Evolutionary conservation across 2,888 invertebrate species (phyloP).

Genomic region (Oligia fasciuncula): DNA sequence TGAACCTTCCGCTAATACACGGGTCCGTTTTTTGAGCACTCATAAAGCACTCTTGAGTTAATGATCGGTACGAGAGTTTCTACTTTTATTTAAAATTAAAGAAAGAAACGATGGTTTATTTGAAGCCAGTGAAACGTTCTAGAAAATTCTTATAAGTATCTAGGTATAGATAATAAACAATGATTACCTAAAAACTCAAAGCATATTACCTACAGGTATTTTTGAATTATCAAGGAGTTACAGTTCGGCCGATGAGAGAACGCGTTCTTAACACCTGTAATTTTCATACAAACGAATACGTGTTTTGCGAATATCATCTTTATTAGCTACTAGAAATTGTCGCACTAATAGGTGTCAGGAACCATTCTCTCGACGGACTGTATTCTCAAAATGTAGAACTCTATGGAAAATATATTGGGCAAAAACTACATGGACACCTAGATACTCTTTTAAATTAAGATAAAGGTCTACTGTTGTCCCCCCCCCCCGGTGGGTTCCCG

Average conservation of each 20-base stretch:
- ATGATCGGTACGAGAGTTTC: constrained; percentile 29
- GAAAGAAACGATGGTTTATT: neutral
- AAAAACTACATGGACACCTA: neutral
- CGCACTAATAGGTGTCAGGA: neutral
- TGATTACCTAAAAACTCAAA: neutral
- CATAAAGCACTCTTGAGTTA: constrained; percentile 41
- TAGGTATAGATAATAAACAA: neutral
- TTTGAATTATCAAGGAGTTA: neutral
- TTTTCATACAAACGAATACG: neutral
- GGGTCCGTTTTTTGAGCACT: constrained; percentile 40
- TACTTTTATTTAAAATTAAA: constrained; percentile 26
- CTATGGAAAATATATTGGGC: neutral
- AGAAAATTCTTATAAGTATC: neutral
- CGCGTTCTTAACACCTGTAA: neutral
- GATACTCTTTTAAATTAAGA: neutral
- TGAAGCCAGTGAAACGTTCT: neutral
- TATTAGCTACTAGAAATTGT: neutral
- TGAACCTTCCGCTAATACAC: constrained; percentile 44
- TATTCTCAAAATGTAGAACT: neutral
- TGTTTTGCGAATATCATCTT: neutral
- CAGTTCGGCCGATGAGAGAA: neutral
- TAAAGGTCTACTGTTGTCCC: neutral
- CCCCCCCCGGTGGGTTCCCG: no score
- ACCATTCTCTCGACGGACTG: neutral
- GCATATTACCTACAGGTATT: neutral